Percentiles rank a stretch among this genome's conserved stretches.
Conservation (phyloP, 1,140 invertebrate genomes). For the Brachionus koreanus region DNA sequence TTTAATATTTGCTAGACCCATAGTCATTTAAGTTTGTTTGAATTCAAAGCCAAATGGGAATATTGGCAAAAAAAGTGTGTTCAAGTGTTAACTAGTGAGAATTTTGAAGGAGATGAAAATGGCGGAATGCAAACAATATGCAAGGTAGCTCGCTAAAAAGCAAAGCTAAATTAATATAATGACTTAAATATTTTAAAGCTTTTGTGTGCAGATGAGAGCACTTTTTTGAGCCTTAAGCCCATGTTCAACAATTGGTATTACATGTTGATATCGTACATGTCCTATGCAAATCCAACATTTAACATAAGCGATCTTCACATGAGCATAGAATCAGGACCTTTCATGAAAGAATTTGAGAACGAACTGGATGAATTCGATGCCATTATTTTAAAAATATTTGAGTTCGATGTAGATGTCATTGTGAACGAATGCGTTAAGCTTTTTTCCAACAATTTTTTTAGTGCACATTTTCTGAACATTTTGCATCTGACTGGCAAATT, state of each 20-base stretch:
- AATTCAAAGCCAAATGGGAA: constrained; percentile 43
- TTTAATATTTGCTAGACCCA: neutral
- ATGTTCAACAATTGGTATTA: constrained; percentile 39
- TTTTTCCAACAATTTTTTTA: constrained; percentile 35
- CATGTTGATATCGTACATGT: constrained; percentile 37
- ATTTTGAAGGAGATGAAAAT: constrained; percentile 21
- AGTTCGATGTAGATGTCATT: constrained; percentile 10
- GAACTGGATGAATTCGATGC: constrained; percentile 24
- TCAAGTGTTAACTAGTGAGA: constrained; percentile 27
- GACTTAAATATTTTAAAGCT: neutral
- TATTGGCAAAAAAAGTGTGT: constrained; percentile 41
- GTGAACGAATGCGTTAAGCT: neutral
- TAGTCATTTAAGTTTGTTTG: constrained; percentile 31
- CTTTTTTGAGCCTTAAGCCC: constrained; percentile 17
- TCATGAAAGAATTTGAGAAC: neutral
- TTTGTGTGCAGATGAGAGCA: constrained; percentile 30
- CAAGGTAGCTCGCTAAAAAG: neutral
- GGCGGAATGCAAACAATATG: neutral
- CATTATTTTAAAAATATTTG: constrained; percentile 1
- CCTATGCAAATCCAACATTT: constrained; percentile 39
- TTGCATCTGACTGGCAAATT: constrained; percentile 29
- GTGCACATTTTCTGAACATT: constrained; percentile 21
- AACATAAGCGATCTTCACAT: constrained; percentile 34
- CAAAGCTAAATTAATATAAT: neutral
- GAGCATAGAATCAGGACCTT: neutral